Evolutionary conservation across 2,113 vertebrate genomes (phyloP).

Genomic region (Carassius gibelio): DNA sequence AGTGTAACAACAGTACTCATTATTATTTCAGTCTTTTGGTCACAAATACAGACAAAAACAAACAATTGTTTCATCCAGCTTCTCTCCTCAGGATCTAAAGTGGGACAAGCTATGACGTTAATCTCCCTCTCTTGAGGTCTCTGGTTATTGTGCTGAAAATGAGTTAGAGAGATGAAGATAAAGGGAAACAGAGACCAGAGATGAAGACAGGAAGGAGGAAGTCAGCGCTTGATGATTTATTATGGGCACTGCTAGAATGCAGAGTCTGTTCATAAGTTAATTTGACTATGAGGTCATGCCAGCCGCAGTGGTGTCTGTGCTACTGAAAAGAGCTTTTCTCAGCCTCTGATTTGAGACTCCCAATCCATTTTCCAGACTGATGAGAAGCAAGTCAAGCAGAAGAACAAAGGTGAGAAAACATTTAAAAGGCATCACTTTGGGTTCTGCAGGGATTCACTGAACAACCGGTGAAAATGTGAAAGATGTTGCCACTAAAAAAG

Average conservation of each 20-base stretch:
- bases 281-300: slow-evolving; percentile 47
- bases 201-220: slow-evolving; percentile 8
- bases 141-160: slow-evolving; percentile 33
- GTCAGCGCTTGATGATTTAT: slow-evolving; percentile 38
- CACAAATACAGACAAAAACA: neutral
- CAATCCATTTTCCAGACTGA: slow-evolving; percentile 13
- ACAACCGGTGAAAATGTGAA: neutral
- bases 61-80: slow-evolving; percentile 24
- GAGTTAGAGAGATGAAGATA: slow-evolving; percentile 8
- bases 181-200: slow-evolving; percentile 3
- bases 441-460: neutral
- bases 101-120: slow-evolving; percentile 54
- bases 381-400: slow-evolving; percentile 8
- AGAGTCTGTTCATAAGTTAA: slow-evolving; percentile 32
- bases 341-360: slow-evolving; percentile 10
- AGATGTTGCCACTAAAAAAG: neutral
- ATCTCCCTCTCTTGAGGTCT: slow-evolving; percentile 23
- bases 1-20: neutral
- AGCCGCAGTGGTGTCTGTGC: neutral
- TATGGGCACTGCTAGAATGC: slow-evolving; percentile 11
- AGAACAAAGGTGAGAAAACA: slow-evolving; percentile 4
- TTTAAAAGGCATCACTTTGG: neutral
- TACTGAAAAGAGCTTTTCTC: slow-evolving; percentile 11
- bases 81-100: slow-evolving; percentile 44
- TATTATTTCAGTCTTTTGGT: neutral